A percentile compares a stretch with the other conserved stretches of the same genome.
phyloP scores from a whole-genome alignment of 2,888 invertebrate genomes.

The Drosophila tanythrix region DNA sequence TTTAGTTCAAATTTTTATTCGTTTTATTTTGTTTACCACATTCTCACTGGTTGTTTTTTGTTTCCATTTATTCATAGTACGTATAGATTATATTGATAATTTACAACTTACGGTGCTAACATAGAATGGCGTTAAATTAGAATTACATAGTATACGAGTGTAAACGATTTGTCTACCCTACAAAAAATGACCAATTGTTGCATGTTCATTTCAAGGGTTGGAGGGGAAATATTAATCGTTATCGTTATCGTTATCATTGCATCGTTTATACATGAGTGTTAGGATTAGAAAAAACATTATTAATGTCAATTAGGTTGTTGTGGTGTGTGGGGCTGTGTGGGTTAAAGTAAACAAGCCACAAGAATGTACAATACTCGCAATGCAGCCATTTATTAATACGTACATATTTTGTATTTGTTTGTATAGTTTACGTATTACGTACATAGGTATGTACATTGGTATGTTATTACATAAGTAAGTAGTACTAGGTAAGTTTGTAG shows the following conservation, averaged over 20 bases:
- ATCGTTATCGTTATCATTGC: slow-evolving; percentile 10
- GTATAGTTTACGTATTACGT: slow-evolving; percentile 34
- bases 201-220: slow-evolving; percentile 8
- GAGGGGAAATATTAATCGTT: slow-evolving; percentile 1
- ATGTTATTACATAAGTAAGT: slow-evolving; percentile 56
- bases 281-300: slow-evolving; percentile 42
- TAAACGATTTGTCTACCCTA: slow-evolving; percentile 58
- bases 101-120: slow-evolving; percentile 83
- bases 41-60: slow-evolving; percentile 70
- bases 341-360: slow-evolving; percentile 73
- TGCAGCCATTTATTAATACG: slow-evolving; percentile 48
- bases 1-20: slow-evolving; percentile 65
- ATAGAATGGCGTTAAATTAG: slow-evolving; percentile 81
- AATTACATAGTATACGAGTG: slow-evolving; percentile 73
- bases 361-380: slow-evolving; percentile 71
- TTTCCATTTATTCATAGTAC: slow-evolving; percentile 73
- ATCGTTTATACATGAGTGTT: slow-evolving; percentile 50
- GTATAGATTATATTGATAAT: slow-evolving; percentile 82
- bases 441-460: slow-evolving; percentile 38
- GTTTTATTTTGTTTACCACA: slow-evolving; percentile 67
- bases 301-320: slow-evolving; percentile 40
- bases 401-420: slow-evolving; percentile 34
- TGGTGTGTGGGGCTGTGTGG: slow-evolving; percentile 21
- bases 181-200: slow-evolving; percentile 6
- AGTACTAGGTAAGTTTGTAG: slow-evolving; percentile 76